Evolutionary conservation across 2,113 vertebrate species (phyloP).

Genomic region (Todiramphus chloris): DNA sequence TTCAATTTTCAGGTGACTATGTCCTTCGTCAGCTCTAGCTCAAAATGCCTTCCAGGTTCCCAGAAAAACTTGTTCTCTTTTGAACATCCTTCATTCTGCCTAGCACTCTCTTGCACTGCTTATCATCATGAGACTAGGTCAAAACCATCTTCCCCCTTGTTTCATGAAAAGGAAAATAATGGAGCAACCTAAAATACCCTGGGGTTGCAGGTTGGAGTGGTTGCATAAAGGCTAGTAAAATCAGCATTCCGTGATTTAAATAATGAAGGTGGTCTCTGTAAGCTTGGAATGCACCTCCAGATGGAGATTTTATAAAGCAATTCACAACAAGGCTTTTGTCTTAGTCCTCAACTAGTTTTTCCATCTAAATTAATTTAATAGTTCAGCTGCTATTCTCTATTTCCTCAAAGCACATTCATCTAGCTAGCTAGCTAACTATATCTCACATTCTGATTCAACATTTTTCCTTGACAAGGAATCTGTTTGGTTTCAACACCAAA

Average conservation of each 20-base stretch:
- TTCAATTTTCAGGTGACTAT: neutral
- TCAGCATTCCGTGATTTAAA: neutral
- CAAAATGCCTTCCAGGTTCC: neutral
- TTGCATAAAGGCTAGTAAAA: neutral
- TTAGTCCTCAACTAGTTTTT: neutral
- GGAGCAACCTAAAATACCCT: neutral
- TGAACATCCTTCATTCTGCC: neutral
- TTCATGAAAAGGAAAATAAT: neutral
- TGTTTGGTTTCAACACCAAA: neutral
- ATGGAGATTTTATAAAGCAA: neutral
- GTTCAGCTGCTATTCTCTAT: neutral
- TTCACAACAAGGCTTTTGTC: neutral
- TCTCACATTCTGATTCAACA: neutral
- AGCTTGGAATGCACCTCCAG: neutral
- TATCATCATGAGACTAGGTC: neutral
- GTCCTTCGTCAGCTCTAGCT: neutral
- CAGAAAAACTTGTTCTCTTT: neutral
- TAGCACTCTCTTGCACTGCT: neutral
- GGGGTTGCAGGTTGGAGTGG: neutral
- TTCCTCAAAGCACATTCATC: neutral
- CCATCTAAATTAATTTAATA: neutral
- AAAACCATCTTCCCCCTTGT: neutral
- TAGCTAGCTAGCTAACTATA: neutral
- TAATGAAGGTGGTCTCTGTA: neutral
- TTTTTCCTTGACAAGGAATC: neutral